Evolutionary conservation across 2,888 invertebrate genomes (phyloP), one percentile per base, ranked within the genome.

Genomic region (Dicyrtomina minuta): DNA sequence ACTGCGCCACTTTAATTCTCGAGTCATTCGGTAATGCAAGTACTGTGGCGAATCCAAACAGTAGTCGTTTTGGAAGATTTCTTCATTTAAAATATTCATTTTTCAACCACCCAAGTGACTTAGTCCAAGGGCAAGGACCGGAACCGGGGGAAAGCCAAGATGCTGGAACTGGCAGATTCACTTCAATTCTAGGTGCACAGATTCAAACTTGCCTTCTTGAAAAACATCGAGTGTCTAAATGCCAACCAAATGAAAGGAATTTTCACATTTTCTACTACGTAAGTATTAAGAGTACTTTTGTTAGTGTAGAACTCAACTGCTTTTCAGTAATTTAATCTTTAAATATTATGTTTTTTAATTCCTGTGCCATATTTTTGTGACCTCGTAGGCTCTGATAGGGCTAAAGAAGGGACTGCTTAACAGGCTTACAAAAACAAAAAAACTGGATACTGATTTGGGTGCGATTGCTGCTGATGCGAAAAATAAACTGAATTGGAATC

Each of bases 261-360:
- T 77, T 77, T 53, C 77, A 77, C 55, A 75, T 77, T 20, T 77
- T 77, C 64, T 75, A 77, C 46, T 75, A 74, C 43, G 73, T 77
- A 69, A 62, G 46, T 44, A n/a, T 44, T 44, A 44, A n/a, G 13
- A 44, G 13, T 44, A n/a, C 13, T 41, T 41, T 10, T 41, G 24
- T 24, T 53, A 2, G n/a, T 24, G 22, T 22, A n/a, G n/a, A n/a
- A n/a, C n/a, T n/a, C n/a, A n/a, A n/a, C n/a, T n/a, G n/a, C n/a
- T n/a, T n/a, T n/a, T n/a, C n/a, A n/a, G n/a, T n/a, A n/a, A n/a
- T n/a, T n/a, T n/a, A n/a, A n/a, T n/a, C n/a, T n/a, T n/a, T n/a
- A n/a, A n/a, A n/a, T n/a, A n/a, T n/a, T n/a, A n/a, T n/a, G n/a
- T n/a, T n/a, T n/a, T n/a, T n/a, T n/a, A n/a, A n/a, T n/a, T n/a